phyloP scores from a whole-genome alignment of 2,888 invertebrate genomes.

The Chydorus sphaericus region DNA sequence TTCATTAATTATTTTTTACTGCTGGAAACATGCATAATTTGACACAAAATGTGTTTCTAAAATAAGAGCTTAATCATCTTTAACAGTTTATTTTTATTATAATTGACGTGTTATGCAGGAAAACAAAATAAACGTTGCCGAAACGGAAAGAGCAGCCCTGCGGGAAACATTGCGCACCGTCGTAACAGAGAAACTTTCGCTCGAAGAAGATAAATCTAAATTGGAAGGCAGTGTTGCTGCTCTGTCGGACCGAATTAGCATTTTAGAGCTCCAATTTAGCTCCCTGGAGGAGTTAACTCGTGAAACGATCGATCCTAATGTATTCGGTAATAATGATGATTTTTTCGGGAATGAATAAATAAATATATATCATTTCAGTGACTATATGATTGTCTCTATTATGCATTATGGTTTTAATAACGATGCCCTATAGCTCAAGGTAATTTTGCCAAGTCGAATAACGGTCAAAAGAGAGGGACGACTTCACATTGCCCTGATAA shows the following conservation, averaged over 20 bases:
- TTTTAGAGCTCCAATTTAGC: background rate
- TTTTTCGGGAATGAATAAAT: background rate
- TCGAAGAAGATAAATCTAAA: background rate
- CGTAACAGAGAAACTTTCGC: background rate
- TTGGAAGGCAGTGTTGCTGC: background rate
- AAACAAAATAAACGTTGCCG: background rate
- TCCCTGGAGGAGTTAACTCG: background rate
- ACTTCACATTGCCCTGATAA: background rate
- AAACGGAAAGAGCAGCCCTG: background rate
- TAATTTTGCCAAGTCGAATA: too few relatives aligned
- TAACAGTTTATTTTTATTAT: background rate
- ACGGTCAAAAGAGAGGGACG: background rate
- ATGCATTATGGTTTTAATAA: too few relatives aligned
- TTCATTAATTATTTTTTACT: too few relatives aligned
- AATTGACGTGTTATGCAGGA: background rate
- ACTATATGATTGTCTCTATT: too few relatives aligned
- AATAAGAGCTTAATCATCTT: background rate
- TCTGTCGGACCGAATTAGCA: background rate
- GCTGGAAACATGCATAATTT: too few relatives aligned
- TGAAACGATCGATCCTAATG: background rate
- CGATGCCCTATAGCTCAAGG: too few relatives aligned
- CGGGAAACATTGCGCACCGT: background rate
- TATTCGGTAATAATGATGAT: background rate
- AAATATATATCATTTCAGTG: too few relatives aligned
- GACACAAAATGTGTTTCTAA: too few relatives aligned